Base-by-base conservation (phyloP, 2,113 vertebrate genomes). In the Drymodes brunneopygia region DNA sequence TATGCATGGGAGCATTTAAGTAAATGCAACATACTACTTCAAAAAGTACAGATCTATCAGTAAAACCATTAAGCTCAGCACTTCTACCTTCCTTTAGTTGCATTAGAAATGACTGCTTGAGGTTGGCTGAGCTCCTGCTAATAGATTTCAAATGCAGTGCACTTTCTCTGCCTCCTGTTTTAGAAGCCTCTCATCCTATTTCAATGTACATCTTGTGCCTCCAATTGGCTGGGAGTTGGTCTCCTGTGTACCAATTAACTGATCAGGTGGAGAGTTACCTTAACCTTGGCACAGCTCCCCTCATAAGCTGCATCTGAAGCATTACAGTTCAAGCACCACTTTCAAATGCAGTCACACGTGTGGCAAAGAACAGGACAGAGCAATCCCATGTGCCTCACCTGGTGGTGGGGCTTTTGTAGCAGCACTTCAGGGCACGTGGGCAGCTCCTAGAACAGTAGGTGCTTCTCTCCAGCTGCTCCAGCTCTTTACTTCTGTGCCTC, bases 381-480 rank as follows among this genome's bases (percentile, higher is more conserved):
- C 40, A 56, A 18, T 11, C 22, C 13, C 65, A 15, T 1, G 0
- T 1, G 0, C 17, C 33, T 5, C 0, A 0, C 8, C 33, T 7
- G 0, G 11, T 17, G 3, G 22, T 11, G 22, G 5, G 33, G 20
- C 4, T 83, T 88, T 50, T 45, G 29, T 10, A 22, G 45, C 44
- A 84, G 14, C 16, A 10, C 27, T 64, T 74, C 20, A 8, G 10
- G 3, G 10, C 14, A 33, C 5, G 8, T 42, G 6, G 45, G 48
- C 67, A 54, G 15, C 18, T 69, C 35, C 23, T 35, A 15, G 20
- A 18, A 23, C 29, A 58, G 19, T 31, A n/a, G 5, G 11, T 9
- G 15, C 60, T 53, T 50, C n/a, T 35, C 20, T 42, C 6, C 64
- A 78, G 20, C 21, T 50, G 28, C 28, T 51, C 9, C 50, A 69